phyloP scores from a whole-genome alignment of 2,113 vertebrate genomes.

The Megaceryle torquata region DNA sequence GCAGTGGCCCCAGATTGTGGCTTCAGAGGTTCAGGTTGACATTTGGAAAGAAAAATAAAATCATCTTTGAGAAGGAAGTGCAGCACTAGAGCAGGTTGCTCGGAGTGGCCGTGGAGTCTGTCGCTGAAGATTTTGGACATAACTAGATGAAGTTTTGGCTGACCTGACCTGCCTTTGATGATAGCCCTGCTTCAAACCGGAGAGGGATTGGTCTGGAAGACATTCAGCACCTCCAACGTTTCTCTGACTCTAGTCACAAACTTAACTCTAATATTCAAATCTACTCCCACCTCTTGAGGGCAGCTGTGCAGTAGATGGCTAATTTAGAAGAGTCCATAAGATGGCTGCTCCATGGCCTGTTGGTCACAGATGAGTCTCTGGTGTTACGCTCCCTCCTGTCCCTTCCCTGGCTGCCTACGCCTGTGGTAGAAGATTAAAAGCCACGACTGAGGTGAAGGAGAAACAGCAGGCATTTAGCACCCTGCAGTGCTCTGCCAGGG shows the following conservation, averaged over 20 bases:
- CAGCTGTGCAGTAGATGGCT: background rate
- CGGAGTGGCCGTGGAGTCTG: background rate
- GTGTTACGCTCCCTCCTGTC: background rate
- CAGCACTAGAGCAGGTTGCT: background rate
- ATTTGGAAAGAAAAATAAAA: background rate
- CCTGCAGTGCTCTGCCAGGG: background rate
- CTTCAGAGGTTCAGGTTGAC: background rate
- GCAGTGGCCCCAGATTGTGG: rapidly evolving
- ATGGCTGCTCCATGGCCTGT: background rate
- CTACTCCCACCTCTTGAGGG: background rate
- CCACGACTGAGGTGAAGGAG: background rate
- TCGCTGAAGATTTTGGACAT: background rate
- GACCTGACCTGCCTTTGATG: background rate
- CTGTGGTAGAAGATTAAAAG: background rate
- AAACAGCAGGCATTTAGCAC: background rate
- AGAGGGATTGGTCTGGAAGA: background rate
- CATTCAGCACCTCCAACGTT: background rate
- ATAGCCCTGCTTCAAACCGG: background rate
- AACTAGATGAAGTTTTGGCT: background rate
- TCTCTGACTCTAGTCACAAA: background rate
- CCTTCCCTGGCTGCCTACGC: background rate
- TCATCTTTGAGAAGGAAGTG: background rate
- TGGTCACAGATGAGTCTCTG: background rate
- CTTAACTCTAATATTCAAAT: background rate
- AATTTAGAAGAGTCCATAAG: background rate